Conservation (phyloP, 2,888 invertebrate species). For the Dermolepida albohirtum region DNA sequence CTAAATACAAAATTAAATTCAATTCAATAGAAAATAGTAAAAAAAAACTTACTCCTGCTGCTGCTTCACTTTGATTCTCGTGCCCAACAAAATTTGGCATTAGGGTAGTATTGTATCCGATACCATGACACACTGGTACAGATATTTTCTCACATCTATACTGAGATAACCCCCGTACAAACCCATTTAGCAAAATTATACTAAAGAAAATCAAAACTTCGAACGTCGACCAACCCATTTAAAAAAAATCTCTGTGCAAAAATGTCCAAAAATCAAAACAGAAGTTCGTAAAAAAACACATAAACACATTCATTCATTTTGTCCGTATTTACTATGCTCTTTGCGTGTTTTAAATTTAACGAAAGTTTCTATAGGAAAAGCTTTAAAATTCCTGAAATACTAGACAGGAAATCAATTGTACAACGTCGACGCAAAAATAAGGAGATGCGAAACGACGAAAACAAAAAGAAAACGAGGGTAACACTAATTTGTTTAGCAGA, state of each 20-base stretch:
- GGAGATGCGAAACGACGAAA: conserved; percentile 1
- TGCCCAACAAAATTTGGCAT: conserved; percentile 91
- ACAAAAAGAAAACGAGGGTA: conserved; percentile 16
- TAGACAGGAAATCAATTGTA: too few relatives aligned
- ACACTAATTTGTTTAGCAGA: conserved; percentile 28
- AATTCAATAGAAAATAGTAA: too few relatives aligned
- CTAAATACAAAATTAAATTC: too few relatives aligned
- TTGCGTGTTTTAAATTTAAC: too few relatives aligned
- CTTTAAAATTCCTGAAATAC: too few relatives aligned
- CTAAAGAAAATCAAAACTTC: conserved; percentile 13
- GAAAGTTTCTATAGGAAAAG: too few relatives aligned
- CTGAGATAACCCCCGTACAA: conserved; percentile 16
- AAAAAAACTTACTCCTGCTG: conserved; percentile 74
- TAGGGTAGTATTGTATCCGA: conserved; percentile 87
- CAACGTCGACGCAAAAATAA: background rate
- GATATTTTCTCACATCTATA: conserved; percentile 79
- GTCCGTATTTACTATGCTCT: too few relatives aligned
- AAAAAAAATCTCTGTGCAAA: background rate
- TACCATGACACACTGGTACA: conserved; percentile 82
- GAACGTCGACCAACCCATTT: conserved; percentile 10
- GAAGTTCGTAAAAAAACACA: too few relatives aligned
- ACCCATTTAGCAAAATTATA: conserved; percentile 8
- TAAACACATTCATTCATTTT: too few relatives aligned
- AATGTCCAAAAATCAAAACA: background rate
- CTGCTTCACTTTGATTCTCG: conserved; percentile 83